Conservation (phyloP, 2,113 vertebrate species). For the Thryonomys swinderianus region DNA sequence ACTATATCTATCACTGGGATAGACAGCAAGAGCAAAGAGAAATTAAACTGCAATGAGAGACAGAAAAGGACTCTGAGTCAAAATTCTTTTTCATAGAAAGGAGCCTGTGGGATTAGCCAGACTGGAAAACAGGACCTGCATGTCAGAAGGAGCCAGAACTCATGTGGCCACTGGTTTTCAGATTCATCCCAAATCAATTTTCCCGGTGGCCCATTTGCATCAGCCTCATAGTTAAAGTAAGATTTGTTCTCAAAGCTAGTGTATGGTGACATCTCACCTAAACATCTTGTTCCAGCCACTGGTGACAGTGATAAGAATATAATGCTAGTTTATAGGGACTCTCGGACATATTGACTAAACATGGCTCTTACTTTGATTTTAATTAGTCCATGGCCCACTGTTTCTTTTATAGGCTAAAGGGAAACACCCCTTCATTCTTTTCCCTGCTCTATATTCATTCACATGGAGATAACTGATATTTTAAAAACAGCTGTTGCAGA, state of each 20-base stretch:
- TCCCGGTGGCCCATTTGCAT: not conserved
- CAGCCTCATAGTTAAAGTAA: not conserved
- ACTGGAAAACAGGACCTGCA: not conserved
- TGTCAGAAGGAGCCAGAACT: not conserved
- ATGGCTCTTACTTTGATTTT: not conserved
- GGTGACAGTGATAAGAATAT: not conserved
- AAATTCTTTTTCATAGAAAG: not conserved
- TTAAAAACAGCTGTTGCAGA: conserved; percentile 1
- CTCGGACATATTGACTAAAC: not conserved
- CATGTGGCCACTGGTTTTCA: not conserved
- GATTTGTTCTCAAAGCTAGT: not conserved
- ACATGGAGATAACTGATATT: not conserved
- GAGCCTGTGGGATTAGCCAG: not conserved
- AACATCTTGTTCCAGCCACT: not conserved
- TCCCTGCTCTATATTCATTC: not conserved
- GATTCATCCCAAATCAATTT: not conserved
- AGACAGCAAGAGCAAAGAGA: not conserved
- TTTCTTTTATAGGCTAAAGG: not conserved
- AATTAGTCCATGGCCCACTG: not conserved
- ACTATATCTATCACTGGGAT: not conserved
- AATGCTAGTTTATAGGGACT: not conserved
- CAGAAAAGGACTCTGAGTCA: not conserved
- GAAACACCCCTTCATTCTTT: not conserved
- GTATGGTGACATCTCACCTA: not conserved
- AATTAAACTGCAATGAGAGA: not conserved